Percentiles rank a stretch among this genome's conserved stretches.
Evolutionary conservation across 2,113 vertebrate species (phyloP).

Genomic region (Acinonyx jubatus): DNA sequence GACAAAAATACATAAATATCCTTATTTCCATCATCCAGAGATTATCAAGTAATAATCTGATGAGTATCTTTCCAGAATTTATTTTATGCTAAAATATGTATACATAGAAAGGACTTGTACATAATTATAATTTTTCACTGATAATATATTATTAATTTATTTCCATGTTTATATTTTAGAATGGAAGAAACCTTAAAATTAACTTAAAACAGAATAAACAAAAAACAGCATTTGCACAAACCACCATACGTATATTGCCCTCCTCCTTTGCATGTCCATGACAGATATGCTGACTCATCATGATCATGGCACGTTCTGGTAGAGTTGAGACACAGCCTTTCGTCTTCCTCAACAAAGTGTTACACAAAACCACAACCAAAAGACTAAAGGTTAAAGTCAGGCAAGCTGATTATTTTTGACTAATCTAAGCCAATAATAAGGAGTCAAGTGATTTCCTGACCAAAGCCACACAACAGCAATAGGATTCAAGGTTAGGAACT

Average conservation of each 20-base stretch:
- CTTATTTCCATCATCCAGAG: neutral
- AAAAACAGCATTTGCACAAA: neutral
- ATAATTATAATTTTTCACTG: neutral
- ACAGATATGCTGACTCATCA: neutral
- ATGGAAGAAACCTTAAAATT: neutral
- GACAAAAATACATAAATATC: constrained; percentile 16
- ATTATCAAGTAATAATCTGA: neutral
- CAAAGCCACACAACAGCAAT: neutral
- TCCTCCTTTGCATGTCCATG: neutral
- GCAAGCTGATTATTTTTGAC: neutral
- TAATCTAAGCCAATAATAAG: neutral
- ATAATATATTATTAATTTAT: neutral
- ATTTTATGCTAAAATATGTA: constrained; percentile 29
- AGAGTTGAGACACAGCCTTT: neutral
- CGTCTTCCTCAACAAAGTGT: neutral
- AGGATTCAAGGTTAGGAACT: neutral
- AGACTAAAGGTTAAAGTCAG: neutral
- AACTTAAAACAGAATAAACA: neutral
- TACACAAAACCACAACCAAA: neutral
- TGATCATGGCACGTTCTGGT: neutral
- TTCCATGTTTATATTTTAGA: neutral
- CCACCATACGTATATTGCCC: neutral
- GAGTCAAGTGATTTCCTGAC: neutral
- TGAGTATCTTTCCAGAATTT: neutral
- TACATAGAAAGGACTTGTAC: neutral